These are phyloP conservation scores for Neodiprion lecontei DNA, from an alignment of 1,140 invertebrate species.

Conservation along the genomic window DNA sequence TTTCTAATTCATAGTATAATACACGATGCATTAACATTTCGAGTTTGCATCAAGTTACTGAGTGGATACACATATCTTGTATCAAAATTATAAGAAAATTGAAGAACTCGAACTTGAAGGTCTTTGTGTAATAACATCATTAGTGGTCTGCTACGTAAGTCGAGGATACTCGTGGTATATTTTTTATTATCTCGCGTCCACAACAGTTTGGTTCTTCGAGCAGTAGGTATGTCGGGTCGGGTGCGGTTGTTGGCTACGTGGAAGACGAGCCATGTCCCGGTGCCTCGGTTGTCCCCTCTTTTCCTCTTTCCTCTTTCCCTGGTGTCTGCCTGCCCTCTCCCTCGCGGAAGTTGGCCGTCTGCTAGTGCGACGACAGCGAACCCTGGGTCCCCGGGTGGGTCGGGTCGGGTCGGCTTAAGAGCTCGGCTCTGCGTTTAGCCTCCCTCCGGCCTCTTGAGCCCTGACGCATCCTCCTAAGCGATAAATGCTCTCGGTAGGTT, in stretches of 20 bases:
- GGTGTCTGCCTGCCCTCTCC: slow-evolving; percentile 11
- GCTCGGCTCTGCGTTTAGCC: slow-evolving; percentile 24
- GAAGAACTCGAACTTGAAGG: no score
- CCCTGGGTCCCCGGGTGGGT: slow-evolving; percentile 31
- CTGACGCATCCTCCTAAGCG: slow-evolving; percentile 28
- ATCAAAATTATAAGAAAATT: no score
- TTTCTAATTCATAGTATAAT: no score
- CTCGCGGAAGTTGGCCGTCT: background rate
- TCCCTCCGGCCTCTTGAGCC: slow-evolving; percentile 35
- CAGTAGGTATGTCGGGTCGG: slow-evolving; percentile 4
- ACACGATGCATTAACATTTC: no score
- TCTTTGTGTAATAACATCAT: no score
- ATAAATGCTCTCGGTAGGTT: background rate
- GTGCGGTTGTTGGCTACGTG: slow-evolving; percentile 21
- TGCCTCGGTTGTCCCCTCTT: background rate
- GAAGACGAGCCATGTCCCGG: background rate
- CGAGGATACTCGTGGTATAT: no score
- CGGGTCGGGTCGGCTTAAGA: slow-evolving; percentile 26
- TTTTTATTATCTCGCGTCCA: no score
- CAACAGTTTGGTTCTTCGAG: background rate
- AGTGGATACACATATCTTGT: no score
- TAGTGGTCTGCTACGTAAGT: no score
- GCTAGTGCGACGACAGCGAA: slow-evolving; percentile 6
- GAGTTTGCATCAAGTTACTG: no score
- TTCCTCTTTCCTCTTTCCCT: slow-evolving; percentile 22